Evolutionary conservation across 2,113 vertebrate genomes (phyloP).

Genomic region (Nothocercus julius): DNA sequence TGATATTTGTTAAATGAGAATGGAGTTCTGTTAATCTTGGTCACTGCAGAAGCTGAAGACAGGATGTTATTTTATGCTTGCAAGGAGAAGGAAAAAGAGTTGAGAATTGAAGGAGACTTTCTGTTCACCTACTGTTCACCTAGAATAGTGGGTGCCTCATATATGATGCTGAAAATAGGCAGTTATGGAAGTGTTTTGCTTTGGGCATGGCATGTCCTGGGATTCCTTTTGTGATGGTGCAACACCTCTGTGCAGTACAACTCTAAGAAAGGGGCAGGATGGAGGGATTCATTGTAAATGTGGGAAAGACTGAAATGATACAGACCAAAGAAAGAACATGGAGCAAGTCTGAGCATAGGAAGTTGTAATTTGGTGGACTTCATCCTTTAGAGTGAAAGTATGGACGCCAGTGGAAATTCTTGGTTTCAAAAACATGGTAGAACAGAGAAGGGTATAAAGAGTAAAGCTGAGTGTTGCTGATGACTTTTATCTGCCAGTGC

Average conservation of each 20-base stretch:
- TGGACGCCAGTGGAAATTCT: neutral
- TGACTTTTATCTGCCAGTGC: neutral
- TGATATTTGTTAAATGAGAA: neutral
- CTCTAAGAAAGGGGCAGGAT: neutral
- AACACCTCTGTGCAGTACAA: neutral
- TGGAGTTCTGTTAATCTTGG: neutral
- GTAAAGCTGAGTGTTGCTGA: neutral
- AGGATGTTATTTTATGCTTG: neutral
- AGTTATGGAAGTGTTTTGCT: neutral
- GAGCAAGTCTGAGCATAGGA: neutral
- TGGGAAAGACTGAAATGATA: neutral
- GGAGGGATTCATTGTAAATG: neutral
- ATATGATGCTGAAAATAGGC: neutral
- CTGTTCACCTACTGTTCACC: neutral
- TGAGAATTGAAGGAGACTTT: neutral
- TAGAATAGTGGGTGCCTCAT: neutral
- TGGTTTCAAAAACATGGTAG: neutral
- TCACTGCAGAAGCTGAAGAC: neutral
- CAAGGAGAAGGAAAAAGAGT: neutral
- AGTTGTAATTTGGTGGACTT: neutral
- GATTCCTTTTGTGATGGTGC: neutral
- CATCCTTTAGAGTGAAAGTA: neutral
- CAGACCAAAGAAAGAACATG: neutral
- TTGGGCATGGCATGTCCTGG: neutral
- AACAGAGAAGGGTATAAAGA: neutral